Conservation (phyloP, 2,113 vertebrate genomes). For the Ariopsis seemanni region DNA sequence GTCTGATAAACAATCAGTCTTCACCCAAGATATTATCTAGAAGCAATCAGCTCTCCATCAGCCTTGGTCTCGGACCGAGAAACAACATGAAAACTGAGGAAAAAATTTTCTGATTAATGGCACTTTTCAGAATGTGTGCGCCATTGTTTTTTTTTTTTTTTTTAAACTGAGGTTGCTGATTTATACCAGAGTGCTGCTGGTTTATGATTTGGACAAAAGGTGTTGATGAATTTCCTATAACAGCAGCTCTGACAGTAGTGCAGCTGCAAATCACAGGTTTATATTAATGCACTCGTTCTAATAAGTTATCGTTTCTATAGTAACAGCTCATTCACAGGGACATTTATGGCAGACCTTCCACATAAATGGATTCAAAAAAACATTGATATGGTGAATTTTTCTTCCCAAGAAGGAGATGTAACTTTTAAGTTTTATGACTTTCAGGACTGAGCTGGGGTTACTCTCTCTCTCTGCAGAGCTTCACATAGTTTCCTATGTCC, state of each 20-base stretch:
- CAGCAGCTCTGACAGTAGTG: too few relatives aligned
- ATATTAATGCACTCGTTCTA: too few relatives aligned
- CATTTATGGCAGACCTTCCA: too few relatives aligned
- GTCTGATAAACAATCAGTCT: conserved; percentile 23
- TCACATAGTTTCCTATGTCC: not conserved
- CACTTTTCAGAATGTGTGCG: not conserved
- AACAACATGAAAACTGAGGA: not conserved
- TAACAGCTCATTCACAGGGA: too few relatives aligned
- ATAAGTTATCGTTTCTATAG: too few relatives aligned
- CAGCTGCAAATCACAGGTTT: too few relatives aligned
- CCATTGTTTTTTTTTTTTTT: not conserved
- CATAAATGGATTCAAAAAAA: not conserved
- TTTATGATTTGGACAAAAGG: not conserved
- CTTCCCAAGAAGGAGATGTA: not conserved
- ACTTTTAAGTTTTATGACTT: not conserved
- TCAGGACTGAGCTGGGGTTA: not conserved
- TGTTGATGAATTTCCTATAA: too few relatives aligned
- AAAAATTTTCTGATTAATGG: not conserved
- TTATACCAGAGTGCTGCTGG: not conserved
- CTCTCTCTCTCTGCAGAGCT: not conserved
- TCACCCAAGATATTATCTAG: conserved; percentile 2
- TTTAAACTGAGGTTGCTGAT: not conserved
- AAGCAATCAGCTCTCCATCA: conserved; percentile 19
- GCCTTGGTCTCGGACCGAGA: not conserved
- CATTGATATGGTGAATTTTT: not conserved